A percentile compares a stretch with the other conserved stretches of the same genome.
These are phyloP conservation scores for Seriola rivoliana DNA, from an alignment of 2,113 vertebrate genomes.

Conservation along the genomic window DNA sequence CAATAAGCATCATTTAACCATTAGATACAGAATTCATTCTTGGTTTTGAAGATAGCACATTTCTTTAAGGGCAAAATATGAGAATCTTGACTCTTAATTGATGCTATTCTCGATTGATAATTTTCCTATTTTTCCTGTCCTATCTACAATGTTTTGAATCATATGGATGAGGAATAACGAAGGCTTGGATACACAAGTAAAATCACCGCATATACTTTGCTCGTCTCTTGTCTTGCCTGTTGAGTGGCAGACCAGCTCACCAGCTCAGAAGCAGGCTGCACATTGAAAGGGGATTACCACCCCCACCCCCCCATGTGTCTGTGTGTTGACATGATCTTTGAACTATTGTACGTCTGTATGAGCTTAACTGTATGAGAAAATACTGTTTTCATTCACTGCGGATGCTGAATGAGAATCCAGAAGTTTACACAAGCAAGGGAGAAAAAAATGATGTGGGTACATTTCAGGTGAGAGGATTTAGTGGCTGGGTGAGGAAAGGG, in stretches of 20 bases:
- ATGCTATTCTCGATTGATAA: neutral
- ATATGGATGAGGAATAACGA: too few species aligned
- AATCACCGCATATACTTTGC: too few species aligned
- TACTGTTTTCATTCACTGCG: neutral
- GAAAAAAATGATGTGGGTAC: too few species aligned
- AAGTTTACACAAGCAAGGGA: too few species aligned
- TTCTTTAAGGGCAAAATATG: neutral
- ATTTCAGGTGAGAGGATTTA: slow-evolving; percentile 27
- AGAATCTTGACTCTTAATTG: neutral
- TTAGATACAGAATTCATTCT: neutral
- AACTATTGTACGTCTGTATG: neutral
- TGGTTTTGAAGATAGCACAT: neutral
- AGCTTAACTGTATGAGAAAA: neutral
- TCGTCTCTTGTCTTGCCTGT: too few species aligned
- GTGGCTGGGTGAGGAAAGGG: slow-evolving; percentile 26
- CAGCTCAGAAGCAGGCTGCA: too few species aligned
- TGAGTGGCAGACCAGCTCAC: too few species aligned
- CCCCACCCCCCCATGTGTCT: too few species aligned
- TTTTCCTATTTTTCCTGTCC: neutral
- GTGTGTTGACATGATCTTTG: slow-evolving; percentile 15
- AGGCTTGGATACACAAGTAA: too few species aligned
- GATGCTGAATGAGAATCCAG: slow-evolving; percentile 4
- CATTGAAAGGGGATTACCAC: too few species aligned
- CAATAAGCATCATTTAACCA: neutral
- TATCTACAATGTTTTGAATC: too few species aligned